These are phyloP conservation scores for Tetropium fuscum DNA, from an alignment of 2,888 invertebrate species.

Conservation along the genomic window DNA sequence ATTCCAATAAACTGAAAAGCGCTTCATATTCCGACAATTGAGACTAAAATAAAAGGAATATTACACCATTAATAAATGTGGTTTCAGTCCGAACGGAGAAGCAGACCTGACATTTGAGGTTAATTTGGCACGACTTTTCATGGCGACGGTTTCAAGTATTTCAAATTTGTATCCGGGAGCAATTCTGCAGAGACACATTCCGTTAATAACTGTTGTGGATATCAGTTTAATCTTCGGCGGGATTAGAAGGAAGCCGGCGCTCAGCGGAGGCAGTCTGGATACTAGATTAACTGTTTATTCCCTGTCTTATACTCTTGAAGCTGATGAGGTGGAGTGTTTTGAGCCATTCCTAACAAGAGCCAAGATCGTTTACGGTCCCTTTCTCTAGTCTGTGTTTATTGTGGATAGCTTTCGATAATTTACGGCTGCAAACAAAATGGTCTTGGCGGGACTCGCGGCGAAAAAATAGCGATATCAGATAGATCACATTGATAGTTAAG, in stretches of 20 bases:
- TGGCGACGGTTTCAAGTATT: slow-evolving; percentile 30
- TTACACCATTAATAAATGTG: slow-evolving; percentile 23
- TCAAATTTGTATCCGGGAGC: slow-evolving; percentile 29
- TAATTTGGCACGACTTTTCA: slow-evolving; percentile 36
- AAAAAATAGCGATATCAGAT: too few species aligned
- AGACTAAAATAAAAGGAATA: slow-evolving; percentile 14
- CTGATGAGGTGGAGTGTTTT: slow-evolving; percentile 10
- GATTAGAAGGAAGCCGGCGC: slow-evolving; percentile 23
- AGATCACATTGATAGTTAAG: too few species aligned
- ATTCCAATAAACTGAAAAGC: too few species aligned
- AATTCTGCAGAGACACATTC: slow-evolving; percentile 22
- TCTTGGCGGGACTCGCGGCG: background rate
- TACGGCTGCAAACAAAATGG: slow-evolving; percentile 5
- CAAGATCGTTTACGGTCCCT: background rate
- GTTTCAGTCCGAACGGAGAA: slow-evolving; percentile 13
- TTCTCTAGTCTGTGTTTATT: slow-evolving; percentile 1
- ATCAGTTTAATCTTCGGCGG: slow-evolving; percentile 38
- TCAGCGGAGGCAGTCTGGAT: background rate
- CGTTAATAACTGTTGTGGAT: slow-evolving; percentile 39
- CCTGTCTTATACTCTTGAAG: slow-evolving; percentile 6
- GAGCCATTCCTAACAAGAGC: slow-evolving; percentile 1
- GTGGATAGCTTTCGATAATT: slow-evolving; percentile 1
- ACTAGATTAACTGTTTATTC: slow-evolving; percentile 7
- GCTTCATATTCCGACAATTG: slow-evolving; percentile 1
- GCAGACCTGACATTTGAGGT: slow-evolving; percentile 36